Percentiles rank a stretch among this genome's conserved stretches.
These are phyloP conservation scores for Drepana falcataria DNA, from an alignment of 2,888 invertebrate species.

Conservation along the genomic window DNA sequence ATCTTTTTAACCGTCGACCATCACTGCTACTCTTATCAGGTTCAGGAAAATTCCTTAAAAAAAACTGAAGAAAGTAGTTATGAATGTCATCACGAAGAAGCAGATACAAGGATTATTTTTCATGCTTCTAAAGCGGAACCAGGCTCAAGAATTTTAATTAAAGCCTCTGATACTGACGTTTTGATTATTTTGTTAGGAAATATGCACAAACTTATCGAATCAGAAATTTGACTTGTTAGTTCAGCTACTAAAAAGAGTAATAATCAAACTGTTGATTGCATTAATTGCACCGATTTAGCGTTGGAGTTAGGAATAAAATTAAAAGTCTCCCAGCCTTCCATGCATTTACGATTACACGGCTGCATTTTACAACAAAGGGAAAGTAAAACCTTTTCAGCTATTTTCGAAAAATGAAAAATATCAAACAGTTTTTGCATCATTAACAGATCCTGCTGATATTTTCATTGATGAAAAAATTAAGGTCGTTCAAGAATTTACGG, in stretches of 20 bases:
- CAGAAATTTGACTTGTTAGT: slow-evolving; percentile 15
- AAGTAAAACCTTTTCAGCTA: slow-evolving; percentile 25
- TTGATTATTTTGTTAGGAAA: slow-evolving; percentile 20
- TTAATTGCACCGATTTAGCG: slow-evolving; percentile 9
- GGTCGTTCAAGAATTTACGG: slow-evolving; percentile 32
- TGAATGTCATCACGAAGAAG: too few relatives aligned
- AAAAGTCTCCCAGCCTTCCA: slow-evolving; percentile 16
- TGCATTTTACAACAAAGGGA: slow-evolving; percentile 25
- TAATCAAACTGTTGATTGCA: slow-evolving; percentile 11
- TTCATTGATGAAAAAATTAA: slow-evolving; percentile 31
- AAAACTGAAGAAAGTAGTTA: too few relatives aligned
- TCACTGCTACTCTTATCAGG: too few relatives aligned
- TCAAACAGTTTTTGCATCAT: slow-evolving; percentile 32
- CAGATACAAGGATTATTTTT: slow-evolving; percentile 14
- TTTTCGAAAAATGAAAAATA: slow-evolving; percentile 25
- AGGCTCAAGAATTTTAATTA: slow-evolving; percentile 18
- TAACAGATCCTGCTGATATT: slow-evolving; percentile 21
- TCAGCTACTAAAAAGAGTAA: slow-evolving; percentile 11
- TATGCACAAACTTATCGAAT: slow-evolving; percentile 17
- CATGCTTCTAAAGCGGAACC: slow-evolving; percentile 17
- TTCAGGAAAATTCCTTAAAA: too few relatives aligned
- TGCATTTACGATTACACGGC: slow-evolving; percentile 17
- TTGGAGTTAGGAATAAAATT: slow-evolving; percentile 9
- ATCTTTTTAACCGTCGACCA: too few relatives aligned
- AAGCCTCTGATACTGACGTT: slow-evolving; percentile 22